These are phyloP conservation scores for Campylorhamphus procurvoides DNA, from an alignment of 2,113 vertebrate species.

Conservation along the genomic window DNA sequence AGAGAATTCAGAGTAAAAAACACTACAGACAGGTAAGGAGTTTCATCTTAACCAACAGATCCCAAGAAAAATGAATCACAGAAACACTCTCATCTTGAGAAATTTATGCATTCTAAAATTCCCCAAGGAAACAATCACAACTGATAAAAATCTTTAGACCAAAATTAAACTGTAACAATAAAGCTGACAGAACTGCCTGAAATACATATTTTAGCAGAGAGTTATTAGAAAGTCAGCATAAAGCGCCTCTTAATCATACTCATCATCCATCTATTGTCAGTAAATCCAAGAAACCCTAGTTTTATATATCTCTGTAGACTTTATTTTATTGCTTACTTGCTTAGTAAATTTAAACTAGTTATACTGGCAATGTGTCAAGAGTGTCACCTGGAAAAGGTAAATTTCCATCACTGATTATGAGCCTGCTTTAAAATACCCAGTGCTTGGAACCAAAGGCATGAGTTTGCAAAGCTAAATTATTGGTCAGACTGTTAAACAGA, in stretches of 20 bases:
- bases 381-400: slow-evolving; percentile 8
- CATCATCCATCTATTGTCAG: slow-evolving; percentile 25
- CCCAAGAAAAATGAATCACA: slow-evolving; percentile 37
- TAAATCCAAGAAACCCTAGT: slow-evolving; percentile 22
- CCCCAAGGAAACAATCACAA: not conserved
- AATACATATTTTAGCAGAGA: slow-evolving; percentile 41
- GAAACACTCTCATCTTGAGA: slow-evolving; percentile 26
- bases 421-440: not conserved
- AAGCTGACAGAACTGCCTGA: slow-evolving; percentile 41
- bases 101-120: slow-evolving; percentile 41
- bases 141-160: slow-evolving; percentile 54
- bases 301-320: slow-evolving; percentile 22
- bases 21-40: not conserved
- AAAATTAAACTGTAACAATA: slow-evolving; percentile 59
- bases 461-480: not conserved
- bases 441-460: not conserved
- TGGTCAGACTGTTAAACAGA: not conserved
- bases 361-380: slow-evolving; percentile 7
- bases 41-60: slow-evolving; percentile 13
- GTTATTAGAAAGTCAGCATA: slow-evolving; percentile 43
- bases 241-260: slow-evolving; percentile 54
- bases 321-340: slow-evolving; percentile 30
- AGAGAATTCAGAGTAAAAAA: not conserved
- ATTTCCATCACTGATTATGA: not conserved
- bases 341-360: slow-evolving; percentile 40